Base-by-base conservation (phyloP, 2,888 invertebrate genomes). In the Rhimphoctona megacephalus region DNA sequence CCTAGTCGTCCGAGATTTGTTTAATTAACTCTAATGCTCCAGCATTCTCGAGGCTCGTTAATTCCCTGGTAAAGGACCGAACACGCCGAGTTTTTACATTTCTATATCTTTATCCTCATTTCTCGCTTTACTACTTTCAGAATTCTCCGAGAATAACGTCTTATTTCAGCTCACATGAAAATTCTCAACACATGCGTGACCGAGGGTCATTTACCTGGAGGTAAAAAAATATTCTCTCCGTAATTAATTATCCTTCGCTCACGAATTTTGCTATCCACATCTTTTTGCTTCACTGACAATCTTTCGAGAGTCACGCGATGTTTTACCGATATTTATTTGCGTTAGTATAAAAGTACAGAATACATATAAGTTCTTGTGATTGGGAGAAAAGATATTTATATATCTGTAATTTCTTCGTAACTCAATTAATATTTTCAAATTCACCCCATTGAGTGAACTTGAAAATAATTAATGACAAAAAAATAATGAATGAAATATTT, bases 31-130 rank as follows among this genome's bases (percentile, higher is more conserved):
- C 81, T 82, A 81, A 85, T 82, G 85, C 78, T 61, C 73, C 46
- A 70, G 69, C 78, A 81, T 87, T 89, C 82, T 84, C 81, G 85
- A 49, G 74, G 57, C 84, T 82, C 81, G 82, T 89, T 85, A 85
- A 81, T 74, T 54, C 73, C 46, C 25, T 57, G 57, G 57, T 67
- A 73, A 82, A 78, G 78, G 61, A 78, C 22, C 69, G 43, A 82
- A 25, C 69, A 74, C 73, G 67, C 64, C 72, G 46, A 89, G 87
- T 87, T 83, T 85, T 83, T 83, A 76, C 81, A 49, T 67, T 72
- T 78, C 19, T 79, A 54, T 66, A 39, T 52, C 46, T 76, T 70
- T 64, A 64, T 78, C 36, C 43, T 76, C 46, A 30, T n/a, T 69
- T 74, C 64, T 54, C 57, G 52, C 49, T 25, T 81, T 70, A 61